Base-by-base conservation (phyloP, 2,797 vertebrate genomes). In the Coregonus suidteri region DNA sequence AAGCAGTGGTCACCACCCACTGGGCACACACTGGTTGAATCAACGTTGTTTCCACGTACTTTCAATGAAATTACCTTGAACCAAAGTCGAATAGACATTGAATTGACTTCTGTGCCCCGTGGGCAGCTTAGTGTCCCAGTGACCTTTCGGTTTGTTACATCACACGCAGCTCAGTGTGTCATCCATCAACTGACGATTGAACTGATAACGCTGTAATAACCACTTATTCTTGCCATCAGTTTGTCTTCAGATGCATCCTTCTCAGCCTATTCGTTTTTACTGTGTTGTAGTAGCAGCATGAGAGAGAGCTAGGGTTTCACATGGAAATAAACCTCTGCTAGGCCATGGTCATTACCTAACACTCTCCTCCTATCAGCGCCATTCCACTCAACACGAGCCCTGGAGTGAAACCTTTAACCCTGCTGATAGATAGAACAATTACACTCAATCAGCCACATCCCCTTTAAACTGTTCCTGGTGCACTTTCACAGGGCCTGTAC, bases 331-430 rank as follows among this genome's bases (percentile, higher is more conserved):
- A 30, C 13, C 70, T 71, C 47, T 25, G 51, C 56, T 62, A 18
- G 6, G 56, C n/a, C 15, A 52, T 31, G 70, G 47, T 30, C 47
- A 53, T 53, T 52, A 53, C 25, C 70, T 71, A 53, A 71, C 25
- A n/a, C 70, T 20, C 51, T 52, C n/a, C 52, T 18, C 20, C 47
- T 35, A 76, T 70, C 56, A 37, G 31, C 30, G 15, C 67, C 52
- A 53, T 16, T 76, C 80, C 74, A 77, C 71, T 75, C 3, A 3
- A 47, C 2, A 6, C 74, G 31, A 75, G 74, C 71, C 81, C 64
- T 76, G 73, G 37, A 76, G 87, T 86, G 84, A 80, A 82, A 85
- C 86, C 81, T 75, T 89, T 87, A 73, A 78, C 54, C 41, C 1
- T 0, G 68, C 66, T 76, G 80, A 83, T 81, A 75, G 83, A 75